Percentiles rank a stretch among this genome's conserved stretches.
These are phyloP conservation scores for Acrossocheilus wenchowensis DNA, from an alignment of 2,797 vertebrate species.

Conservation along the genomic window DNA sequence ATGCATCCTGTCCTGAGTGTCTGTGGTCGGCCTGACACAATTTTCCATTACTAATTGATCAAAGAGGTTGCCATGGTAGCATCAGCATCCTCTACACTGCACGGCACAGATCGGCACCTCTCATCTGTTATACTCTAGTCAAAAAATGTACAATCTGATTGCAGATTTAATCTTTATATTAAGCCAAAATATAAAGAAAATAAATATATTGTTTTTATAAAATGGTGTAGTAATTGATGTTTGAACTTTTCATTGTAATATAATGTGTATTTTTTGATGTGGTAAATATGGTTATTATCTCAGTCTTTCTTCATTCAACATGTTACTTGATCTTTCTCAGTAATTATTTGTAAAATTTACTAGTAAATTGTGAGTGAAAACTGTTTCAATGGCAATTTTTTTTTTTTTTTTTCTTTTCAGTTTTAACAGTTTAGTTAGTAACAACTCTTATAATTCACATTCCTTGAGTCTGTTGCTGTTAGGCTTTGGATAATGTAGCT, in stretches of 20 bases:
- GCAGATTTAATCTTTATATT: neutral
- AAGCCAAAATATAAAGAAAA: neutral
- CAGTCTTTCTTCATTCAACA: neutral
- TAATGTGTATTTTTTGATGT: neutral
- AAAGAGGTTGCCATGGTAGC: conserved; percentile 35
- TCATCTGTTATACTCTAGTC: neutral
- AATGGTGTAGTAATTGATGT: neutral
- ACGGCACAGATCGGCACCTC: neutral
- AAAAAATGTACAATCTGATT: neutral
- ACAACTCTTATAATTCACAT: neutral
- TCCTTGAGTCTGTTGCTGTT: neutral
- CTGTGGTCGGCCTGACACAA: conserved; percentile 45
- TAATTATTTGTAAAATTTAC: neutral
- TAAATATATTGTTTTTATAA: neutral
- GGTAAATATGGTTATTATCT: neutral
- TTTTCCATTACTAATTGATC: conserved; percentile 64
- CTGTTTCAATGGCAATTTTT: neutral
- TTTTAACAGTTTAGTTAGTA: neutral
- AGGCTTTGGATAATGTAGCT: neutral
- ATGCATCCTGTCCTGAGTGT: conserved; percentile 64
- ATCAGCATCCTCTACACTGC: conserved; percentile 34
- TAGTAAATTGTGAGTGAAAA: neutral
- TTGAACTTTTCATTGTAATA: neutral
- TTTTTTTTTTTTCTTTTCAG: neutral
- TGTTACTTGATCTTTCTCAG: neutral